Percentiles rank a stretch among this genome's conserved stretches.
These are phyloP conservation scores for Trichosurus vulpecula DNA, from an alignment of 2,797 vertebrate species.

Conservation along the genomic window DNA sequence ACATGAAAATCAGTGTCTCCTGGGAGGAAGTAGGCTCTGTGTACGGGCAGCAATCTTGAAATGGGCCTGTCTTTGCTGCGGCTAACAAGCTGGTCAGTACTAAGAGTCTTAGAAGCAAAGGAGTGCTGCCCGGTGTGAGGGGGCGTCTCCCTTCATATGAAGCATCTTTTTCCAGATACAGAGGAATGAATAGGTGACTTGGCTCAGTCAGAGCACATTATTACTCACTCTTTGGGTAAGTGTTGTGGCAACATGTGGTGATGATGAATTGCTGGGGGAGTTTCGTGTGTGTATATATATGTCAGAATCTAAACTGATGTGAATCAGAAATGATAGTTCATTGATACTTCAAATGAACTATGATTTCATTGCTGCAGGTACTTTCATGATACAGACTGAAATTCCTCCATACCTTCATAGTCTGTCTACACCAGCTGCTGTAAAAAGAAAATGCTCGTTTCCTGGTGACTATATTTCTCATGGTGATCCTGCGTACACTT, in stretches of 20 bases:
- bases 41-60: background rate
- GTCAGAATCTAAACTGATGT: background rate
- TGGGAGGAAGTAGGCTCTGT: background rate
- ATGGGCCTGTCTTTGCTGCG: fast-evolving
- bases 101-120: background rate
- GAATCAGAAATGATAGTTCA: background rate
- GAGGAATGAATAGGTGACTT: background rate
- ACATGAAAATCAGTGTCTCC: background rate
- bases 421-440: background rate
- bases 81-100: constrained; percentile 15
- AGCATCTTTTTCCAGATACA: background rate
- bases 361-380: background rate
- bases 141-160: background rate
- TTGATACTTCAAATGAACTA: background rate
- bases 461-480: background rate
- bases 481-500: background rate
- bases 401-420: background rate
- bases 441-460: background rate
- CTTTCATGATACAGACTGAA: background rate
- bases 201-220: background rate
- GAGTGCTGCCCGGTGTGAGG: background rate
- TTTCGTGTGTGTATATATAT: background rate
- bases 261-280: constrained; percentile 12
- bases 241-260: constrained; percentile 2
- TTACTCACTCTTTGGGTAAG: constrained; percentile 21